Percentiles rank a stretch among this genome's conserved stretches.
These are phyloP conservation scores for Acyrthosiphon pisum DNA, from an alignment of 1,140 invertebrate genomes.

Conservation along the genomic window DNA sequence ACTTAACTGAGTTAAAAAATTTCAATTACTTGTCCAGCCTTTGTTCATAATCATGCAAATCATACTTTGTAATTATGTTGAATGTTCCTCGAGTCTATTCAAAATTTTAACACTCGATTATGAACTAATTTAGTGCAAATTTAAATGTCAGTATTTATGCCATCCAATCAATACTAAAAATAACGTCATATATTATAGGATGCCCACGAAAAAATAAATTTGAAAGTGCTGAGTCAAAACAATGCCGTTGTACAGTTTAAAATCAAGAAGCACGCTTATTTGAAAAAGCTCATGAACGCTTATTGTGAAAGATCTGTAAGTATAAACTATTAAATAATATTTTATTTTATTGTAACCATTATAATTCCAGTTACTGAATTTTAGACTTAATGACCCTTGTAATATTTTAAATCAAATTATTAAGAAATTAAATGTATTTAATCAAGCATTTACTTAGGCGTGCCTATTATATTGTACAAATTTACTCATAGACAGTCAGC, in stretches of 20 bases:
- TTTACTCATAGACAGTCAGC: not conserved
- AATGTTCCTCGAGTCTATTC: no score
- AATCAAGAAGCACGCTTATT: slow-evolving; percentile 95
- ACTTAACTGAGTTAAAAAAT: no score
- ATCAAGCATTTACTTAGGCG: not conserved
- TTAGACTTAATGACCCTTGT: not conserved
- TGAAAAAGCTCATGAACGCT: slow-evolving; percentile 92
- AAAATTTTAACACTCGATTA: no score
- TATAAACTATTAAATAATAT: slow-evolving; percentile 61
- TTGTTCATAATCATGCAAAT: no score
- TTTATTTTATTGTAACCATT: not conserved
- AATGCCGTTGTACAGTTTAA: slow-evolving; percentile 95
- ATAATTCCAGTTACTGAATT: not conserved
- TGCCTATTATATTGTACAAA: accelerated
- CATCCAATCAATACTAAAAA: not conserved
- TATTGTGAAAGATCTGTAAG: slow-evolving; percentile 93
- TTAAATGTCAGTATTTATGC: not conserved
- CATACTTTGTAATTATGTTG: no score
- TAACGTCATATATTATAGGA: not conserved
- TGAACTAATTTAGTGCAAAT: not conserved
- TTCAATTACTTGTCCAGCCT: no score
- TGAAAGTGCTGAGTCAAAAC: slow-evolving; percentile 93
- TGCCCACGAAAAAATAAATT: slow-evolving; percentile 80
- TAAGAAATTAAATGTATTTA: no score
- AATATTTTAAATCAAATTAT: no score